These are phyloP conservation scores for Pachypsylla venusta DNA, from an alignment of 1,140 invertebrate genomes.

Conservation along the genomic window DNA sequence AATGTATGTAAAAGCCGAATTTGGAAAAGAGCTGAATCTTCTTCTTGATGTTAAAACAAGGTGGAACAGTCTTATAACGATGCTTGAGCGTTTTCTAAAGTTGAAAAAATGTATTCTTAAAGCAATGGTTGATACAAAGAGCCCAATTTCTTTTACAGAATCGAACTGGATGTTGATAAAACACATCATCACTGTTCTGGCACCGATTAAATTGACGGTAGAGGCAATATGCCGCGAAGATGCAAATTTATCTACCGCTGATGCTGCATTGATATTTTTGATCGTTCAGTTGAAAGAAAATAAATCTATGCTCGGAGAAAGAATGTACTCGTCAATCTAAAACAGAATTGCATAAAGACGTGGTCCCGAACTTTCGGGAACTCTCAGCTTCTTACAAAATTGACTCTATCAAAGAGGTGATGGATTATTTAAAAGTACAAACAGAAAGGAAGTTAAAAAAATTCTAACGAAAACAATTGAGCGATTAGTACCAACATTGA, in stretches of 20 bases:
- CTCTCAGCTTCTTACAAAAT: no score
- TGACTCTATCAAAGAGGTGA: no score
- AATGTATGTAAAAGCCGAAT: background rate
- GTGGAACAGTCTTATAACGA: conserved; percentile 28
- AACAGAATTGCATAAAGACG: no score
- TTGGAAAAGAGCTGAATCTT: conserved; percentile 14
- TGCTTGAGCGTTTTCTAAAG: conserved; percentile 25
- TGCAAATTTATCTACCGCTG: conserved; percentile 13
- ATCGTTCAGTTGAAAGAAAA: no score
- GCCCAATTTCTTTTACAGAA: background rate
- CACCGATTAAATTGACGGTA: conserved; percentile 13
- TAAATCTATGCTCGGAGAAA: no score
- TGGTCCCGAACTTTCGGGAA: no score
- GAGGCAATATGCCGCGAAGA: conserved; percentile 11
- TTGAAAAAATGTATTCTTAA: background rate
- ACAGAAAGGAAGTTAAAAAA: no score
- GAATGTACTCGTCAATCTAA: no score
- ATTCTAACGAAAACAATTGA: no score
- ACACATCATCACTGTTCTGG: conserved; percentile 12
- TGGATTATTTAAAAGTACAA: no score
- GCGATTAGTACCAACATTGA: no score
- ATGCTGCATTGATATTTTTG: conserved; percentile 11
- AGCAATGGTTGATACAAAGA: background rate
- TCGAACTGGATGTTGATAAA: conserved; percentile 11
- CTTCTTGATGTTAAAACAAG: conserved; percentile 26